Evolutionary conservation across 2,888 invertebrate genomes (phyloP), one percentile per base, ranked within the genome.

Genomic region (Polydesmus complanatus): DNA sequence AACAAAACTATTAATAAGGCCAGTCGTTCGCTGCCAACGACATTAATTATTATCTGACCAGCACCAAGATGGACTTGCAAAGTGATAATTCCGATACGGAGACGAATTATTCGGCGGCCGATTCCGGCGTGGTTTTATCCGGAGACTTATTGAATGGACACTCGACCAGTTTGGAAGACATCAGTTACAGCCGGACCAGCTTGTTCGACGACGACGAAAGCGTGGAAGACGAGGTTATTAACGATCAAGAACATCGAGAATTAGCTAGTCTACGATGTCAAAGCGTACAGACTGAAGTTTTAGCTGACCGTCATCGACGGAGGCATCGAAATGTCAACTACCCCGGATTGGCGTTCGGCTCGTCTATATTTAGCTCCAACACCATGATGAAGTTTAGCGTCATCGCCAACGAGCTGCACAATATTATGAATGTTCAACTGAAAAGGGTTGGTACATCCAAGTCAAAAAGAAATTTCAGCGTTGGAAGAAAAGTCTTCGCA

Each of bases 371-470:
- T 78, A 92, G 91, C 72, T 93, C 94, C 61, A 94, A 93, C 73
- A 94, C 95, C 11, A 86, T 95, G 84, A 94, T 96, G 88, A 95
- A 94, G 79, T 94, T 95, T 77, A 90, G 88, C 75, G 86, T 96
- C 68, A 96, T 96, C 74, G 85, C 86, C 75, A 95, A 95, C 76
- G 96, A 96, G 79, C 82, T 96, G 74, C 93, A 94, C 80, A 96
- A 96, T 79, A 92, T 95, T 75, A 89, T 91, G 83, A 88, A 91
- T 75, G 91, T 91, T 75, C 93, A 94, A 75, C 81, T 96, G 68
- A 92, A 89, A 82, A 83, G 93, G 93, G 95, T 95, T 86, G 82
- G 85, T 84, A 69, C 8, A n/a, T n/a, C n/a, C n/a, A n/a, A n/a
- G n/a, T n/a, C n/a, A n/a, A n/a, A n/a, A n/a, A n/a, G n/a, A n/a